Conservation (phyloP, 2,888 invertebrate genomes). For the Aradus depressus region DNA sequence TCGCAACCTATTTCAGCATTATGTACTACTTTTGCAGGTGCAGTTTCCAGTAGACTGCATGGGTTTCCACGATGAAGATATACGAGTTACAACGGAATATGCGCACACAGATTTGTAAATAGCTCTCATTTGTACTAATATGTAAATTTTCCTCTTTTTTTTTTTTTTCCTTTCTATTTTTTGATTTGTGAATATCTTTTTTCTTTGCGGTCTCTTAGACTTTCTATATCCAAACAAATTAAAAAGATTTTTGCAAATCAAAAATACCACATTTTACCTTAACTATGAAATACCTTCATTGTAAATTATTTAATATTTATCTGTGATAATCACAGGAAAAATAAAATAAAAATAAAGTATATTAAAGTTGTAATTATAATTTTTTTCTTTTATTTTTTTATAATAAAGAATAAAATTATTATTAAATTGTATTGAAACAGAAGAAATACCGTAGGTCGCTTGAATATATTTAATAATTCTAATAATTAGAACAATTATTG, state of each 20-base stretch:
- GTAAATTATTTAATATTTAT: slow-evolving; percentile 5
- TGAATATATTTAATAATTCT: not conserved
- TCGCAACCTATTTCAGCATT: too few relatives aligned
- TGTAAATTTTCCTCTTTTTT: too few relatives aligned
- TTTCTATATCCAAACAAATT: too few relatives aligned
- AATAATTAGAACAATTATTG: too few relatives aligned
- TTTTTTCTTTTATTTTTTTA: not conserved
- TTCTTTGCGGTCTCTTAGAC: too few relatives aligned
- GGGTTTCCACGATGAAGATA: slow-evolving; percentile 70
- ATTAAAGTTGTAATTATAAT: too few relatives aligned
- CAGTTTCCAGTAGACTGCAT: slow-evolving; percentile 61
- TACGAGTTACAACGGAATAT: slow-evolving; percentile 67
- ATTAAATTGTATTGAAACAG: not conserved
- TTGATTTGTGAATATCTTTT: too few relatives aligned
- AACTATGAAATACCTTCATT: slow-evolving; percentile 11
- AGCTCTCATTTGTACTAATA: too few relatives aligned
- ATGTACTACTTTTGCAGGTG: slow-evolving; percentile 43
- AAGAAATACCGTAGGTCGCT: not conserved
- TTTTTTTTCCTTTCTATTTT: slow-evolving; percentile 1
- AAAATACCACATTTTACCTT: slow-evolving; percentile 6
- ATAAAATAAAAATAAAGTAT: not conserved
- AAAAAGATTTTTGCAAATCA: slow-evolving; percentile 14
- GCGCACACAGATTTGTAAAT: slow-evolving; percentile 67
- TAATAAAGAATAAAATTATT: not conserved
- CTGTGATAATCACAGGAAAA: slow-evolving; percentile 15